Conservation (phyloP, 2,888 invertebrate genomes). For the Eilema griseolum region DNA sequence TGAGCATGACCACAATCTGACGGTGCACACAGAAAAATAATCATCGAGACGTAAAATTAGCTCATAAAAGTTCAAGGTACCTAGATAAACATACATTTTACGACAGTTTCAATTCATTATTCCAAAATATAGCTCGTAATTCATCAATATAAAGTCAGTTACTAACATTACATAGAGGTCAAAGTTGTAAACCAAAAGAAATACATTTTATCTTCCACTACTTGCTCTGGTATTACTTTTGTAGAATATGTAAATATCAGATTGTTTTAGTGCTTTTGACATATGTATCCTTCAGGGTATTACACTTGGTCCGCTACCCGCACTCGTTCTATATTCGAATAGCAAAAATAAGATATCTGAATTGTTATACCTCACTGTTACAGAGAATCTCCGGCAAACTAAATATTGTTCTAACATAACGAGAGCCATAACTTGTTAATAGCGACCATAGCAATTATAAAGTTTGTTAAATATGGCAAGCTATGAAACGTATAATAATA, state of each 20-base stretch:
- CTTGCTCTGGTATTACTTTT: not conserved
- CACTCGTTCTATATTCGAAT: conserved; percentile 5
- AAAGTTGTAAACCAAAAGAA: conserved; percentile 2
- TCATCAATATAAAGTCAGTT: not conserved
- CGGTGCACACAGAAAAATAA: not conserved
- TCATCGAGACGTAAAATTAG: too few species aligned
- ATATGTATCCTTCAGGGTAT: conserved; percentile 15
- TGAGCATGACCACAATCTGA: not conserved
- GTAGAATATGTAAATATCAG: conserved; percentile 12
- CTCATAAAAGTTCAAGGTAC: too few species aligned
- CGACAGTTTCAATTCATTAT: not conserved
- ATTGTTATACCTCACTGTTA: not conserved
- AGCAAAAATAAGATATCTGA: not conserved
- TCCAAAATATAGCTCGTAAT: not conserved
- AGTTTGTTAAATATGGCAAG: conserved; percentile 41
- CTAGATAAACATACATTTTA: not conserved
- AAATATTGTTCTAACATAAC: not conserved
- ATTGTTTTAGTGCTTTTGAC: conserved; percentile 34
- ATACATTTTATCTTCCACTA: not conserved
- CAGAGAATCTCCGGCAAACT: not conserved
- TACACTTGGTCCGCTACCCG: conserved; percentile 9
- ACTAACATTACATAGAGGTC: not conserved
- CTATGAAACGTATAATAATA: conserved; percentile 28
- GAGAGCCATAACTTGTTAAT: conserved; percentile 30
- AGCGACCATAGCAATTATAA: conserved; percentile 43